Percentiles rank a stretch among this genome's conserved stretches.
Evolutionary conservation across 2,113 vertebrate species (phyloP).

Genomic region (Condylura cristata): DNA sequence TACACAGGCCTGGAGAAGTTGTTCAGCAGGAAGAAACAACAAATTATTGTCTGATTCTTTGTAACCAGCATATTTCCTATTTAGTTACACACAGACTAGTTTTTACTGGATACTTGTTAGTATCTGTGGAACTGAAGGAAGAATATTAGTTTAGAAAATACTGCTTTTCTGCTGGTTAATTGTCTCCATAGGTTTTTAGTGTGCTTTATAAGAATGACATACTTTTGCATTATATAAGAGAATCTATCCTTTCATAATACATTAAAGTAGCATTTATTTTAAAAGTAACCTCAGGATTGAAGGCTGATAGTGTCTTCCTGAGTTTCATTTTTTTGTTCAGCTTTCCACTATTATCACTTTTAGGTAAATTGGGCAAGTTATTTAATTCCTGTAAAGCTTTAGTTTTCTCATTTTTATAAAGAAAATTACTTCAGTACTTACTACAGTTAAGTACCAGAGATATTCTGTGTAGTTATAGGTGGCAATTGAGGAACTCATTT

Average conservation of each 20-base stretch:
- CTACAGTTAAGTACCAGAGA: neutral
- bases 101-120: neutral
- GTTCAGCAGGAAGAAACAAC: constrained; percentile 21
- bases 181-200: neutral
- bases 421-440: neutral
- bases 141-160: neutral
- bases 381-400: neutral
- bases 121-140: neutral
- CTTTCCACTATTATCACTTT: neutral
- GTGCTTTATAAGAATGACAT: neutral
- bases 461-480: neutral
- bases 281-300: neutral
- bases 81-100: neutral
- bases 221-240: neutral
- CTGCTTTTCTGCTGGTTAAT: neutral
- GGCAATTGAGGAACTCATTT: neutral
- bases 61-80: constrained; percentile 1
- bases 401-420: constrained; percentile 5
- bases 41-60: constrained; percentile 20
- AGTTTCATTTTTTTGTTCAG: constrained; percentile 1
- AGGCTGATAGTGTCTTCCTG: neutral
- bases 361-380: neutral
- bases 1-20: neutral
- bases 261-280: neutral
- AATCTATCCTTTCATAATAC: neutral